phyloP scores from a whole-genome alignment of 1,140 invertebrate species.

The Acyrthosiphon pisum region DNA sequence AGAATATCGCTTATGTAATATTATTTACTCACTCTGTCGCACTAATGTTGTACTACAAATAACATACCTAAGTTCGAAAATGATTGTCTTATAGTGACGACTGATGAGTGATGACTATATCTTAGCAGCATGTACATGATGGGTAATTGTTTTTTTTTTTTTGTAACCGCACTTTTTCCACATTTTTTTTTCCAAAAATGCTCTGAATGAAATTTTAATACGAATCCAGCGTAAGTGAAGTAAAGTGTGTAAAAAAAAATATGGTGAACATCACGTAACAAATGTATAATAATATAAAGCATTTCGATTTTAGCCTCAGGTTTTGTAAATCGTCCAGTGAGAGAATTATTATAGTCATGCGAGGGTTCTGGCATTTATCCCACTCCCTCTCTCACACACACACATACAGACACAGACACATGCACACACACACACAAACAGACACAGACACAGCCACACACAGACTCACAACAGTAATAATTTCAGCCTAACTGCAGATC shows the following conservation, averaged over 20 bases:
- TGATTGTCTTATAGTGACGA: neutral
- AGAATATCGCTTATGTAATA: neutral
- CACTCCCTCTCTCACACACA: neutral
- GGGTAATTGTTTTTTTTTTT: neutral
- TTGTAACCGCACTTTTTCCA: neutral
- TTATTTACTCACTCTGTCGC: neutral
- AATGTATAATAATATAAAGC: neutral
- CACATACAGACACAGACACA: too few species aligned
- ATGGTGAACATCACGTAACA: neutral
- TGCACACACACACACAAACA: too few species aligned
- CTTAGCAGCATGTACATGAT: too few species aligned
- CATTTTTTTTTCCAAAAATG: neutral
- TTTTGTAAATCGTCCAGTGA: neutral
- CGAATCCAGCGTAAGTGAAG: neutral
- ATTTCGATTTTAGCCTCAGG: slow-evolving; percentile 22
- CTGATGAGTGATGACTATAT: too few species aligned
- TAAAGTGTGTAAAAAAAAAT: neutral
- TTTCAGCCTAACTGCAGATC: slow-evolving; percentile 7
- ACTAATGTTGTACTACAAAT: neutral
- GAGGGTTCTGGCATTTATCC: slow-evolving; percentile 14
- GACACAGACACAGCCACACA: too few species aligned
- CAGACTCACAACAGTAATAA: neutral
- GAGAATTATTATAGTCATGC: slow-evolving; percentile 5
- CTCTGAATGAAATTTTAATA: neutral
- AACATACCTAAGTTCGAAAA: neutral